These are phyloP conservation scores for Oreochromis tanganicae DNA, from an alignment of 2,113 vertebrate genomes.

Conservation along the genomic window DNA sequence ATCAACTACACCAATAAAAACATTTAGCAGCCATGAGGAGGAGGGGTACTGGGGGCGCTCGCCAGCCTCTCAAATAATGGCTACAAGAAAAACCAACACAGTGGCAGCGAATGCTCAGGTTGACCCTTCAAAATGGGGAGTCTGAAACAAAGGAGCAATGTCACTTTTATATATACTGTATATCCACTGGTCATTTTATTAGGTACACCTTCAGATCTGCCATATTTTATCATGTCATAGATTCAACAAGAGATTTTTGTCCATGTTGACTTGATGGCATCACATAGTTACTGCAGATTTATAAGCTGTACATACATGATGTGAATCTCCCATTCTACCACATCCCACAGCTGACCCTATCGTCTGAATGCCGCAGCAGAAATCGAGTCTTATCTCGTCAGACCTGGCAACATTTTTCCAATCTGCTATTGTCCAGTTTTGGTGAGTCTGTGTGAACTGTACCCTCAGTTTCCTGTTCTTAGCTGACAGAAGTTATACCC, in stretches of 20 bases:
- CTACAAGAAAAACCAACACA: not conserved
- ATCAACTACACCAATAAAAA: not conserved
- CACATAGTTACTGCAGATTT: not conserved
- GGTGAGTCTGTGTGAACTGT: no score
- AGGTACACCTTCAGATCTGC: not conserved
- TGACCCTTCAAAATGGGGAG: not conserved
- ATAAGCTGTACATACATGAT: not conserved
- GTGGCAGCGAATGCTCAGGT: not conserved
- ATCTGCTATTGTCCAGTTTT: not conserved
- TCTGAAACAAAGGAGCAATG: not conserved
- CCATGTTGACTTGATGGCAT: not conserved
- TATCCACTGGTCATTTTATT: not conserved
- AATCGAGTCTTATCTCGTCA: not conserved
- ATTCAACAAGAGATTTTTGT: not conserved
- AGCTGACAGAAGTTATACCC: not conserved
- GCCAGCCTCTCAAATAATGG: not conserved
- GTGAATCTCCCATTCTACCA: not conserved
- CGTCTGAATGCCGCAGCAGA: accelerated
- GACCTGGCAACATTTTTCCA: not conserved
- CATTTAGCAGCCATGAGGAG: not conserved
- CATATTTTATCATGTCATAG: not conserved
- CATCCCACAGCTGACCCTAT: not conserved
- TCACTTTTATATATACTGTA: not conserved
- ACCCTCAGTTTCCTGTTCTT: not conserved
- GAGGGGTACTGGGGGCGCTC: not conserved